Percentiles rank a stretch among this genome's conserved stretches.
Evolutionary conservation across 2,888 invertebrate genomes (phyloP).

Genomic region (Lobophora halterata): DNA sequence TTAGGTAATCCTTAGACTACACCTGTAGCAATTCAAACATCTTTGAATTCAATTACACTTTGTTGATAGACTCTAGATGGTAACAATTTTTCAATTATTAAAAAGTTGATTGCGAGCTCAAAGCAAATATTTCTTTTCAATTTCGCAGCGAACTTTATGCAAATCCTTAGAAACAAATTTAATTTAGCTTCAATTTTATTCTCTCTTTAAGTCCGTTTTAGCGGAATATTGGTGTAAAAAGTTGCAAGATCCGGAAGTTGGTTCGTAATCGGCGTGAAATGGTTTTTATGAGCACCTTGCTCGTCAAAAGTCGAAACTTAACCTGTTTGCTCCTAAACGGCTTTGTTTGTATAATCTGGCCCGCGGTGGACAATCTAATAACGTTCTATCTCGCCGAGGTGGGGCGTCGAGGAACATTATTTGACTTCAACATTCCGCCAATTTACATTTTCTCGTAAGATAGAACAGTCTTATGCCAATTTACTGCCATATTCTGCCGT

Average conservation of each 20-base stretch:
- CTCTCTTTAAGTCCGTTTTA: slow-evolving; percentile 38
- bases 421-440: not conserved
- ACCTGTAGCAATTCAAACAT: slow-evolving; percentile 14
- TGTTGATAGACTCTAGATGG: slow-evolving; percentile 11
- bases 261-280: slow-evolving; percentile 17
- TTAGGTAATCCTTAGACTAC: no score
- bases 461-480: slow-evolving; percentile 1
- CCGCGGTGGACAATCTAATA: slow-evolving; percentile 1
- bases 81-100: slow-evolving; percentile 20
- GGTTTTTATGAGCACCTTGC: slow-evolving; percentile 5
- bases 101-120: slow-evolving; percentile 27
- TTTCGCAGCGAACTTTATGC: slow-evolving; percentile 26
- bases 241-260: slow-evolving; percentile 32
- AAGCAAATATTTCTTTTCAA: slow-evolving; percentile 31
- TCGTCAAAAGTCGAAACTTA: slow-evolving; percentile 1
- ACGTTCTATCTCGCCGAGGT: slow-evolving; percentile 4
- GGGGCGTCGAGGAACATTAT: slow-evolving; percentile 1
- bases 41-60: slow-evolving; percentile 10
- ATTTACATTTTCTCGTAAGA: not conserved
- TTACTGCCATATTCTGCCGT: not conserved
- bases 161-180: slow-evolving; percentile 38
- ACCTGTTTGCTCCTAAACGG: slow-evolving; percentile 3
- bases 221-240: slow-evolving; percentile 33
- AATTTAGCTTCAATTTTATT: slow-evolving; percentile 42
- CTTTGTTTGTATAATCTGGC: slow-evolving; percentile 6